A percentile compares a stretch with the other conserved stretches of the same genome.
phyloP scores from a whole-genome alignment of 1,140 invertebrate species.

The Leptonema lineaticorne region DNA sequence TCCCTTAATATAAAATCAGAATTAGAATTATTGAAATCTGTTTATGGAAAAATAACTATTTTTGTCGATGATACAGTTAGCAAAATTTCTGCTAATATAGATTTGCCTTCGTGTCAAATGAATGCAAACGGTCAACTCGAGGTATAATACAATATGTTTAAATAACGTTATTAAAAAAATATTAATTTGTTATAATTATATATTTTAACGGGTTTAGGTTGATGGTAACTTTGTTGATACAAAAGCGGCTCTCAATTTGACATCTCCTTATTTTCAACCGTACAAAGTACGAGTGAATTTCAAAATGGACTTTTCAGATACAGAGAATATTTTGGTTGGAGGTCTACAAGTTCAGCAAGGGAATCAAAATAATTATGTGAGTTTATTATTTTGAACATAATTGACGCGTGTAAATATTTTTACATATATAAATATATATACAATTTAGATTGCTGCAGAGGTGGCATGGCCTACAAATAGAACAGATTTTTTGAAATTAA shows the following conservation, averaged over 20 bases:
- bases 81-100: conserved; percentile 50
- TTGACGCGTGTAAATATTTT: background rate
- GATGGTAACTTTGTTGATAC: conserved; percentile 65
- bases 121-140: conserved; percentile 49
- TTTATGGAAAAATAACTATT: conserved; percentile 48
- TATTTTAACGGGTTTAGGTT: conserved; percentile 45
- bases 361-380: conserved; percentile 52
- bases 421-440: background rate
- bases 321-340: conserved; percentile 60
- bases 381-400: conserved; percentile 35
- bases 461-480: conserved; percentile 56
- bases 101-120: conserved; percentile 52
- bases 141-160: too few relatives aligned
- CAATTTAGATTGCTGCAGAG: conserved; percentile 52
- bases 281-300: conserved; percentile 63
- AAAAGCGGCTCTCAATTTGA: conserved; percentile 58
- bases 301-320: conserved; percentile 66
- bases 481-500: conserved; percentile 52
- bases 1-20: conserved; percentile 48
- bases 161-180: too few relatives aligned
- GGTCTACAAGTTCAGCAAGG: conserved; percentile 57
- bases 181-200: background rate
- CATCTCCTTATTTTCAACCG: conserved; percentile 61
- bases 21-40: conserved; percentile 46
- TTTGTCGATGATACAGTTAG: conserved; percentile 49